A percentile compares a stretch with the other conserved stretches of the same genome.
These are phyloP conservation scores for Neolamprologus devosi DNA, from an alignment of 2,113 vertebrate species.

Conservation along the genomic window DNA sequence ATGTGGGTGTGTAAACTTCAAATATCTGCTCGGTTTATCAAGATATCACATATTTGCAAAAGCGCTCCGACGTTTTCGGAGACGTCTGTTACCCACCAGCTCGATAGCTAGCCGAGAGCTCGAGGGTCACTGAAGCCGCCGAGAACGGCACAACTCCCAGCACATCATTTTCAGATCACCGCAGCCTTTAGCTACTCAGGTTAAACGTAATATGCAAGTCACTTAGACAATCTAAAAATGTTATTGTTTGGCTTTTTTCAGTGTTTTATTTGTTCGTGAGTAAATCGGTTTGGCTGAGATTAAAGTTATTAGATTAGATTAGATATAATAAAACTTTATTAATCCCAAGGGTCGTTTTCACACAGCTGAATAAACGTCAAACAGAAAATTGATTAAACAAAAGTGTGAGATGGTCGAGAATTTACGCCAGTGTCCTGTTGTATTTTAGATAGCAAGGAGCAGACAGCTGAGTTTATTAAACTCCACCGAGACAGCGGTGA, in stretches of 20 bases:
- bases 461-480: background rate
- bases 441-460: background rate
- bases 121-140: background rate
- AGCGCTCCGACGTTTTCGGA: rapidly evolving
- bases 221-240: background rate
- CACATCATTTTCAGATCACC: background rate
- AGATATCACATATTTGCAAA: background rate
- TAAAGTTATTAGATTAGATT: background rate
- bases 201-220: background rate
- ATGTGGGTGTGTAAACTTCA: background rate
- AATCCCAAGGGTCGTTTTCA: background rate
- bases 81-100: background rate
- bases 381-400: background rate
- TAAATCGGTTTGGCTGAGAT: background rate
- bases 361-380: background rate
- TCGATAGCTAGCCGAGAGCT: background rate
- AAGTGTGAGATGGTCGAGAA: background rate
- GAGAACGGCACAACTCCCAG: background rate
- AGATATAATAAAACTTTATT: background rate
- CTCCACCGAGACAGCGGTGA: background rate
- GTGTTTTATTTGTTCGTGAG: background rate
- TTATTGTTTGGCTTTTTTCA: background rate
- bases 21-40: background rate
- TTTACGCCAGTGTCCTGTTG: background rate
- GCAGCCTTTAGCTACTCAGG: rapidly evolving